Evolutionary conservation across 2,113 vertebrate species (phyloP).

Genomic region (Chionodraco myersi): DNA sequence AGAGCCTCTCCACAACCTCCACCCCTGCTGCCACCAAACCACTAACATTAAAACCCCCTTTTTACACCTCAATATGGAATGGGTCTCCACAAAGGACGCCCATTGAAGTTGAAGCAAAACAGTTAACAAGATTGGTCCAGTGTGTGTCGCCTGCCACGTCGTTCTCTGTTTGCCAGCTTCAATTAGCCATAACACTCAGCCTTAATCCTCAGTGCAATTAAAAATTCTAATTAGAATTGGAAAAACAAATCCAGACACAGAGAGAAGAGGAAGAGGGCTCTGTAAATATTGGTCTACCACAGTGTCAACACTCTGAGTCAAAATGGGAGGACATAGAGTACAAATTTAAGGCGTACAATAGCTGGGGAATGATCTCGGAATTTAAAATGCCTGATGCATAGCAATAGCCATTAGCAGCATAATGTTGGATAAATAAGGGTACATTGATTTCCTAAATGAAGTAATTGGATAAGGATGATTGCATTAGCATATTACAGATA

Average conservation of each 20-base stretch:
- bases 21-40: constrained; percentile 17
- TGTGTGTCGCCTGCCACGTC: constrained; percentile 35
- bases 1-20: constrained; percentile 26
- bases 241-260: constrained; percentile 62
- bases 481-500: constrained; percentile 74
- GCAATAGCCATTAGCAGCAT: constrained; percentile 60
- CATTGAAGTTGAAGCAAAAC: constrained; percentile 60
- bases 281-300: constrained; percentile 63
- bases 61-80: constrained; percentile 56
- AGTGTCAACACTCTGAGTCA: constrained; percentile 45
- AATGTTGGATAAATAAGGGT: constrained; percentile 70
- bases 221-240: constrained; percentile 76
- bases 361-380: constrained; percentile 30
- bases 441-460: constrained; percentile 74
- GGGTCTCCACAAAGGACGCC: constrained; percentile 42
- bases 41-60: constrained; percentile 48
- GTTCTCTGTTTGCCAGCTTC: constrained; percentile 64
- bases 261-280: constrained; percentile 38
- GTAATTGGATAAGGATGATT: constrained; percentile 78
- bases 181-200: constrained; percentile 70
- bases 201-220: constrained; percentile 79
- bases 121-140: constrained; percentile 62
- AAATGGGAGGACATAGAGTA: constrained; percentile 39
- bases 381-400: constrained; percentile 53
- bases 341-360: constrained; percentile 42